Evolutionary conservation across 1,140 invertebrate genomes (phyloP), one percentile per base, ranked within the genome.

Genomic region (Oryzaephilus surinamensis): DNA sequence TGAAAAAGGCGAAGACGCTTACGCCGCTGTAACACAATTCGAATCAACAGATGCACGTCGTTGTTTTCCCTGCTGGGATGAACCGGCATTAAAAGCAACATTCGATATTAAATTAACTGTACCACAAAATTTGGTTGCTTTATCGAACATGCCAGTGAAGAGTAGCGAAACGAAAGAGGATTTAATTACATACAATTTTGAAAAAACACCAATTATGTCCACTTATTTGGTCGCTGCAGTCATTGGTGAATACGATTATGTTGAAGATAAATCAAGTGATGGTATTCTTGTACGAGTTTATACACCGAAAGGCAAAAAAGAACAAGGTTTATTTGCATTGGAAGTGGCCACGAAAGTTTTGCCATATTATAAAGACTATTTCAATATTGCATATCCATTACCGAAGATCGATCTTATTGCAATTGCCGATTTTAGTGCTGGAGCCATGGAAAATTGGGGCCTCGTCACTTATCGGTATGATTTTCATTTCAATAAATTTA

Each of bases 401-500:
- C 91, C 92, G 6, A 97, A 98, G 64, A 84, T 95, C 56, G 94
- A 98, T 68, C 73, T 95, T 27, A 89, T 97, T 53, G 91, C 91
- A 16, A 88, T 97, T 56, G 80, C 91, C 11, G 92, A 97, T 61
- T 97, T 94, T 52, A 81, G 82, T 19, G 74, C 78, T 20, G 88
- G 89, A 43, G 92, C 91, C 24, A 97, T 97, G 92, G 93, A 97
- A 64, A 96, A 97, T 64, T 97, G 92, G 93, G 92, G 91, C 12
- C 56, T 88, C 8, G 73, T 88, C 3, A 85, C 80, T 0, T 90
- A 81, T 51, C 51, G 57, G 55, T 58, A 36, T 36, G 51, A n/a
- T n/a, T n/a, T n/a, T n/a, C n/a, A n/a, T n/a, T n/a, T n/a, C n/a
- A n/a, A n/a, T n/a, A n/a, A n/a, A n/a, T n/a, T n/a, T n/a, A n/a